phyloP scores from a whole-genome alignment of 2,113 vertebrate species.

The Perca fluviatilis region DNA sequence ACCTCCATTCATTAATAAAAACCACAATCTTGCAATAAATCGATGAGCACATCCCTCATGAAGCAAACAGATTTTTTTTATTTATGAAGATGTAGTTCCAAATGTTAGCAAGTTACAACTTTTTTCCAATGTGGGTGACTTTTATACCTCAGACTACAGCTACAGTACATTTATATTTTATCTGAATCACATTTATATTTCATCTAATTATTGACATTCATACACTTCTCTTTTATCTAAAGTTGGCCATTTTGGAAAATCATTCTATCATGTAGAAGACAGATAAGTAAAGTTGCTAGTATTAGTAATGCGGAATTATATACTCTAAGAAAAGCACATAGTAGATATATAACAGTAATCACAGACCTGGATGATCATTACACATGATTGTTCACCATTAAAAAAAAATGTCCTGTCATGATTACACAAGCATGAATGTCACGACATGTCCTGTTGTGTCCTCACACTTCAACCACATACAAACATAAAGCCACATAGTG shows the following conservation, averaged over 20 bases:
- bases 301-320: background rate
- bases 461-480: background rate
- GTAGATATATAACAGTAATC: background rate
- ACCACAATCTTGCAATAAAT: background rate
- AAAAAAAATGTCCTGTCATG: background rate
- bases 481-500: background rate
- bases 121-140: background rate
- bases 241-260: background rate
- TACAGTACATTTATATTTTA: background rate
- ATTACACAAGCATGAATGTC: background rate
- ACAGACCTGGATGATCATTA: background rate
- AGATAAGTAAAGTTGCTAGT: background rate
- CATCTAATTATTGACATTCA: background rate
- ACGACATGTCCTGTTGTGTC: background rate
- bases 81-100: background rate
- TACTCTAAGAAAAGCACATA: background rate
- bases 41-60: background rate
- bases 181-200: background rate
- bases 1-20: background rate
- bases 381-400: background rate
- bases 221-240: background rate
- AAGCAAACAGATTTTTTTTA: conserved; percentile 9
- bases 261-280: background rate
- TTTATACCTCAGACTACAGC: background rate
- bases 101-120: background rate